Evolutionary conservation across 2,797 vertebrate species (phyloP).

Genomic region (Prionace glauca): DNA sequence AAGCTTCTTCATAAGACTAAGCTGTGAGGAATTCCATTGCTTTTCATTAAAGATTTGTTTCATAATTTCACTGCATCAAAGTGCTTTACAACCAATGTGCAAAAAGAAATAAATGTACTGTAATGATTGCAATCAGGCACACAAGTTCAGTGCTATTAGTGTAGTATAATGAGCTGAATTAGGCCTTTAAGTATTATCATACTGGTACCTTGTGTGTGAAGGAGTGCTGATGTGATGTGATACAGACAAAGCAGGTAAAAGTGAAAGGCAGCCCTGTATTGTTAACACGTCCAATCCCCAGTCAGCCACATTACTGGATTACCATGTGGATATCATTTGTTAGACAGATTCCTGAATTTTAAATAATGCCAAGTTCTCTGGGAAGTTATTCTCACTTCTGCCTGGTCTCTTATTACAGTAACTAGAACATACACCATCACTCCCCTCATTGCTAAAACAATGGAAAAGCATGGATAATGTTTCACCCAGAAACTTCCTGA

Average conservation of each 20-base stretch:
- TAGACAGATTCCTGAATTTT: not conserved
- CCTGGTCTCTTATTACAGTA: not conserved
- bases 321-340: not conserved
- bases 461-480: not conserved
- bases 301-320: not conserved
- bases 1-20: not conserved
- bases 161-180: not conserved
- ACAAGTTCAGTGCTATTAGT: not conserved
- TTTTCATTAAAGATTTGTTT: not conserved
- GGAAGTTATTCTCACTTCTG: not conserved
- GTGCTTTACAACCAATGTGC: not conserved
- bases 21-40: not conserved
- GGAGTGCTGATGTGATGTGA: no score
- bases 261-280: not conserved
- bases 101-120: not conserved
- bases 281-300: not conserved
- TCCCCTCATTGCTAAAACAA: not conserved
- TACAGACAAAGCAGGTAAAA: not conserved
- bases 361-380: not conserved
- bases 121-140: not conserved
- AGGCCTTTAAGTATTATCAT: not conserved
- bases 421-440: not conserved
- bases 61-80: not conserved
- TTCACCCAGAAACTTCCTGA: not conserved
- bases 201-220: not conserved